phyloP scores from a whole-genome alignment of 1,140 invertebrate genomes.

The Tetragnatha versicolor region DNA sequence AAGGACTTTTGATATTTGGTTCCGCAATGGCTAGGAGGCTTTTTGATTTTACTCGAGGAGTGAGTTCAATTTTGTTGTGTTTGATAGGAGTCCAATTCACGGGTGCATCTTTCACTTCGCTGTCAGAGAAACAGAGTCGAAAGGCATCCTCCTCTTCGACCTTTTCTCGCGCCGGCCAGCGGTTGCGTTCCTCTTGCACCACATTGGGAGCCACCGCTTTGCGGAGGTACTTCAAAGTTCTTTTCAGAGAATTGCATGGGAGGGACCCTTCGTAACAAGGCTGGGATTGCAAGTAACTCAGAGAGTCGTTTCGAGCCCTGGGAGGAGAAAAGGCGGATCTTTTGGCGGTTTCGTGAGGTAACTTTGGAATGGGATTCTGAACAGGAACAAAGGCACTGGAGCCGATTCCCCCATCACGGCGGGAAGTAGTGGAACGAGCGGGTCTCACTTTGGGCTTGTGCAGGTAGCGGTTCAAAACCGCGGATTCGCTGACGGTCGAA shows the following conservation, averaged over 20 bases:
- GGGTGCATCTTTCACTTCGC: constrained; percentile 42
- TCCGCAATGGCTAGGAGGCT: constrained; percentile 29
- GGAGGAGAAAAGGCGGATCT: neutral
- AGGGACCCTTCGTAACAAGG: constrained; percentile 25
- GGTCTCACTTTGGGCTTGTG: constrained; percentile 40
- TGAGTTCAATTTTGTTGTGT: constrained; percentile 13
- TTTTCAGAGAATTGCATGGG: constrained; percentile 49
- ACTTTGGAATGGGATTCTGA: neutral
- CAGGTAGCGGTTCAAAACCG: constrained; percentile 20
- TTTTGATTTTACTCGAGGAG: constrained; percentile 36
- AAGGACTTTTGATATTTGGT: neutral
- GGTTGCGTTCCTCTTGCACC: constrained; percentile 11
- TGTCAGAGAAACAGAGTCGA: constrained; percentile 55
- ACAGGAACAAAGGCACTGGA: neutral
- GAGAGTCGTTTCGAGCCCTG: constrained; percentile 5
- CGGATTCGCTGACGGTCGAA: constrained; percentile 50
- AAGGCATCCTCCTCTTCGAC: constrained; percentile 34
- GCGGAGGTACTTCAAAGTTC: constrained; percentile 45
- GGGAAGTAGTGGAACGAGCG: neutral
- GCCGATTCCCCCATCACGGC: neutral
- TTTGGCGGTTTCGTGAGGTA: neutral
- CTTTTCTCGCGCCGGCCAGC: constrained; percentile 13
- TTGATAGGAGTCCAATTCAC: constrained; percentile 2
- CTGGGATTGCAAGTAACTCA: constrained; percentile 13
- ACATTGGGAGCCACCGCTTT: constrained; percentile 49